These are phyloP conservation scores for Drosophila quadrilineata DNA, from an alignment of 1,140 invertebrate species.

Conservation along the genomic window DNA sequence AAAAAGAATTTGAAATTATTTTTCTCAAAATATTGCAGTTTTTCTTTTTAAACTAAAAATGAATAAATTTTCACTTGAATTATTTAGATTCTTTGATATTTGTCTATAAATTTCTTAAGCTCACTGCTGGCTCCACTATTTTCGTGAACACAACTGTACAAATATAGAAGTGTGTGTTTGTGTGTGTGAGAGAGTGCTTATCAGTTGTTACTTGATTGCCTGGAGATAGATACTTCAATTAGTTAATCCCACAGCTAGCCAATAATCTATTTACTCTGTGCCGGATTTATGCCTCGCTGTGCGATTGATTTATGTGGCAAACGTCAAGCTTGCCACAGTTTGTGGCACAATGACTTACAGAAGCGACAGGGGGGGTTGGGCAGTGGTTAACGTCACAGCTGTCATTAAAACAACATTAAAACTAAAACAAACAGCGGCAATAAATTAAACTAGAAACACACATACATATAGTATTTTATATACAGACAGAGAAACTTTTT, in stretches of 20 bases:
- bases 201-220: conserved; percentile 11
- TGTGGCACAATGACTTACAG: conserved; percentile 23
- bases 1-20: too few species aligned
- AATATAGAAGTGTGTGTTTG: neutral
- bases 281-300: conserved; percentile 4
- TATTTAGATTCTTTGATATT: too few species aligned
- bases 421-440: conserved; percentile 61
- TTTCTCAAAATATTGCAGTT: too few species aligned
- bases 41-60: too few species aligned
- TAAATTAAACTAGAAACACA: conserved; percentile 41
- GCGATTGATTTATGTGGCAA: conserved; percentile 20
- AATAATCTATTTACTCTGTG: conserved; percentile 18
- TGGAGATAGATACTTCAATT: conserved; percentile 4
- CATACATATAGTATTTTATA: neutral
- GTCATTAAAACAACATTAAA: conserved; percentile 70
- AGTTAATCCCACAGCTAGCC: conserved; percentile 2
- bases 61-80: too few species aligned
- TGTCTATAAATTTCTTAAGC: too few species aligned
- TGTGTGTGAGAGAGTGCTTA: conserved; percentile 2
- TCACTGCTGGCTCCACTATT: too few species aligned
- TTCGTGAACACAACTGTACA: neutral
- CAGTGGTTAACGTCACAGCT: conserved; percentile 45
- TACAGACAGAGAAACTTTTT: conserved; percentile 7
- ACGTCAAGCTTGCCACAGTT: neutral
- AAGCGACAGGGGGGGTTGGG: too few species aligned